Percentiles rank a stretch among this genome's conserved stretches.
Evolutionary conservation across 2,888 invertebrate species (phyloP).

Genomic region (Hermaeophaga mercurialis): DNA sequence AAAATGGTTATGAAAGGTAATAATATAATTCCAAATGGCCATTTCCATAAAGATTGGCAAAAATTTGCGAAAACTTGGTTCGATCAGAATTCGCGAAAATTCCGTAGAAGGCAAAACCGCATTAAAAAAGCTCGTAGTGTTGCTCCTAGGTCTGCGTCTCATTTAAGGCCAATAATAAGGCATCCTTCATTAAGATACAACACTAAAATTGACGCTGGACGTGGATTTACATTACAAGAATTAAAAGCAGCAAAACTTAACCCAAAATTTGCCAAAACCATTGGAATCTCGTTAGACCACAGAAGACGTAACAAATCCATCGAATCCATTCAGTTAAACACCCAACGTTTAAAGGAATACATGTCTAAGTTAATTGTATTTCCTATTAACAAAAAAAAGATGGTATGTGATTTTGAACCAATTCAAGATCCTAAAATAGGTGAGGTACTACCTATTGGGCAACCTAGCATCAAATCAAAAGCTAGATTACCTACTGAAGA

Average conservation of each 20-base stretch:
- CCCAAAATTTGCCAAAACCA: slow-evolving; percentile 83
- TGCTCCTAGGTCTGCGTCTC: slow-evolving; percentile 90
- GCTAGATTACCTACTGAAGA: slow-evolving; percentile 85
- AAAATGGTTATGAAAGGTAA: no score
- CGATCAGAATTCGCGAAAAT: slow-evolving; percentile 95
- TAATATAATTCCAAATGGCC: no score
- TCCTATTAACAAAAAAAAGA: slow-evolving; percentile 88
- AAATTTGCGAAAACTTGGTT: slow-evolving; percentile 99
- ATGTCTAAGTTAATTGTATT: slow-evolving; percentile 93
- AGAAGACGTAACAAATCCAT: slow-evolving; percentile 94
- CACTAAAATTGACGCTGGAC: slow-evolving; percentile 87
- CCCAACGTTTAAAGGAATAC: slow-evolving; percentile 96
- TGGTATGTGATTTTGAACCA: slow-evolving; percentile 82
- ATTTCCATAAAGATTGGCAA: slow-evolving; percentile 99
- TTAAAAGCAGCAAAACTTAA: slow-evolving; percentile 90
- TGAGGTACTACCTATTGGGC: slow-evolving; percentile 84
- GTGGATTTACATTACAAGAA: slow-evolving; percentile 96
- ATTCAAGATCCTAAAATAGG: slow-evolving; percentile 86
- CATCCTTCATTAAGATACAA: slow-evolving; percentile 96
- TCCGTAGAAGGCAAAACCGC: slow-evolving; percentile 84
- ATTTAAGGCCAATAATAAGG: slow-evolving; percentile 87
- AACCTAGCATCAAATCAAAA: slow-evolving; percentile 73
- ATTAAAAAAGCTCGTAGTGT: slow-evolving; percentile 90
- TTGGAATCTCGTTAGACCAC: slow-evolving; percentile 95
- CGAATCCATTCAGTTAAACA: slow-evolving; percentile 91